These are phyloP conservation scores for Sigmodon hispidus DNA, from an alignment of 2,113 vertebrate genomes.

Conservation along the genomic window DNA sequence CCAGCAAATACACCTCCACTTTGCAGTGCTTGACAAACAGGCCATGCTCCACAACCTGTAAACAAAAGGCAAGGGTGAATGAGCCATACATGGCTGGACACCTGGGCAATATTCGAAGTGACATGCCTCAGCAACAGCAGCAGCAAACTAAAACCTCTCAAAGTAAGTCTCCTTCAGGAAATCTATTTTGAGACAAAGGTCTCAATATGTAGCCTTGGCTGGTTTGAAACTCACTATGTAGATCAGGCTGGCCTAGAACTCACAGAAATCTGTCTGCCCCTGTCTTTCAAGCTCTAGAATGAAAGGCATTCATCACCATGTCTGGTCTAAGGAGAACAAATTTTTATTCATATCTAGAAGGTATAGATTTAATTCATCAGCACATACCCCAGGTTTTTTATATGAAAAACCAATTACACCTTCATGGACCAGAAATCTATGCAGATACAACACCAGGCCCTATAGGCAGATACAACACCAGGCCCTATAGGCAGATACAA, in stretches of 20 bases:
- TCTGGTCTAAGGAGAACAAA: neutral
- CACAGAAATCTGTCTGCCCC: neutral
- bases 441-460: neutral
- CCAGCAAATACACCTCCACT: conserved; percentile 97
- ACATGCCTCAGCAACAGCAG: neutral
- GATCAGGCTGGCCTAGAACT: neutral
- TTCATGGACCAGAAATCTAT: neutral
- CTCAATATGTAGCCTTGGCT: neutral
- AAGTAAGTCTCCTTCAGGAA: neutral
- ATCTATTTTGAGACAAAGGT: neutral
- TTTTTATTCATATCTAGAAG: neutral
- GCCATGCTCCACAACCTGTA: conserved; percentile 96
- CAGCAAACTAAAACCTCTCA: neutral
- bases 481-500: neutral
- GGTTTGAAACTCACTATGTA: neutral
- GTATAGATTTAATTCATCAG: neutral
- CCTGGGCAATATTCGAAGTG: neutral
- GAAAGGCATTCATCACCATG: neutral
- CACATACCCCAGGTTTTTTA: neutral
- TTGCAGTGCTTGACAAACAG: conserved; percentile 99
- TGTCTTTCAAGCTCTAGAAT: neutral
- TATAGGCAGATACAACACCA: neutral
- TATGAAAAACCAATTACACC: neutral
- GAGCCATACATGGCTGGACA: fast-evolving
- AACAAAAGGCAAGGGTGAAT: neutral